Conservation (phyloP, 2,113 vertebrate species). For the Vireo altiloquus region DNA sequence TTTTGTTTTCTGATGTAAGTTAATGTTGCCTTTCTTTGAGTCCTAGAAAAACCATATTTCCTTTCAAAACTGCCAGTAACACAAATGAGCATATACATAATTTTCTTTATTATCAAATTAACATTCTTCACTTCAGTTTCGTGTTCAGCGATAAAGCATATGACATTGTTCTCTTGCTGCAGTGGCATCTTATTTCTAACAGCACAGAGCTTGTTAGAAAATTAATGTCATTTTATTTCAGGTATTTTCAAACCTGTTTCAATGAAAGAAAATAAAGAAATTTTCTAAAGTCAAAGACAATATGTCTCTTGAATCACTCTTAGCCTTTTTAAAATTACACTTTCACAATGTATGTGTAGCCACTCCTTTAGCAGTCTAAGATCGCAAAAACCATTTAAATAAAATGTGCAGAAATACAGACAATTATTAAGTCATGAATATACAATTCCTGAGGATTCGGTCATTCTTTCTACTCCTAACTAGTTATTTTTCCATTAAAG, state of each 20-base stretch:
- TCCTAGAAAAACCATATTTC: neutral
- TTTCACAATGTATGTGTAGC: neutral
- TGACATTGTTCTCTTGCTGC: neutral
- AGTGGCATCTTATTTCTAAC: neutral
- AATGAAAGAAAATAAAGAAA: neutral
- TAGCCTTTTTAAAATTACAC: neutral
- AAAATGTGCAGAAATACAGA: neutral
- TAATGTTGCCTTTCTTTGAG: neutral
- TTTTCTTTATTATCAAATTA: neutral
- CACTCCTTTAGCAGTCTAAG: neutral
- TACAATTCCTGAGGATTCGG: neutral
- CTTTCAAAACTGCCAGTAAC: neutral
- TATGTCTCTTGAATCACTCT: neutral
- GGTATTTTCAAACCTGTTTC: neutral
- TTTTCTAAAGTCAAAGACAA: neutral
- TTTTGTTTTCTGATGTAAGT: neutral
- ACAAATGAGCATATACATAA: neutral
- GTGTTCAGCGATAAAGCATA: neutral
- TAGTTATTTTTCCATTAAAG: neutral
- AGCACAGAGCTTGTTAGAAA: neutral
- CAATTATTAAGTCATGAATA: neutral
- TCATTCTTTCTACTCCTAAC: rapidly evolving
- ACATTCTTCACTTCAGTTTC: neutral
- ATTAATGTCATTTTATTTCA: neutral
- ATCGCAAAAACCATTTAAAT: neutral